Percentiles rank a stretch among this genome's conserved stretches.
These are phyloP conservation scores for Linnaemya tessellans DNA, from an alignment of 2,888 invertebrate genomes.

Conservation along the genomic window DNA sequence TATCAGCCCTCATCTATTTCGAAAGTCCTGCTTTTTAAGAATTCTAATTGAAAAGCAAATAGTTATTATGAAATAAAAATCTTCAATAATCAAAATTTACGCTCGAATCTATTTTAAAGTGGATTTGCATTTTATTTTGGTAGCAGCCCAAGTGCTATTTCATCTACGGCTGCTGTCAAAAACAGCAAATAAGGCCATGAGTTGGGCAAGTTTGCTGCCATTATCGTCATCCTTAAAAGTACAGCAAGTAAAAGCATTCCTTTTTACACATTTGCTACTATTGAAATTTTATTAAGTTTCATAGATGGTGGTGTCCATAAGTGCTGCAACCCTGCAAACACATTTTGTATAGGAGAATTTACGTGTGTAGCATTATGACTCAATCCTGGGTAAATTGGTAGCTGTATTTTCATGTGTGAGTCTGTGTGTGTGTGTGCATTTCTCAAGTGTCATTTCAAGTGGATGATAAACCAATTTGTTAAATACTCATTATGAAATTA, in stretches of 20 bases:
- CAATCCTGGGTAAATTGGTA: neutral
- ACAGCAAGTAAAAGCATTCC: neutral
- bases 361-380: slow-evolving; percentile 17
- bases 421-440: slow-evolving; percentile 36
- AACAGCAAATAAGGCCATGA: slow-evolving; percentile 1
- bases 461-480: slow-evolving; percentile 72
- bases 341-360: neutral
- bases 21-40: neutral
- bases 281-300: slow-evolving; percentile 11
- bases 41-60: slow-evolving; percentile 37
- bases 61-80: slow-evolving; percentile 25
- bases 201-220: neutral
- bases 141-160: slow-evolving; percentile 36
- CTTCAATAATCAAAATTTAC: slow-evolving; percentile 43
- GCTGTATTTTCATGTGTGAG: slow-evolving; percentile 8
- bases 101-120: slow-evolving; percentile 54
- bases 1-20: neutral
- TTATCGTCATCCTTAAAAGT: neutral
- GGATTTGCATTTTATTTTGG: slow-evolving; percentile 52
- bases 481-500: slow-evolving; percentile 74
- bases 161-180: neutral
- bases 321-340: slow-evolving; percentile 54
- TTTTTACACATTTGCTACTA: slow-evolving; percentile 32
- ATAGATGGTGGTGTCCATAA: slow-evolving; percentile 11
- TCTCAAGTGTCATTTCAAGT: slow-evolving; percentile 62